These are phyloP conservation scores for Macrotrachela quadricornifera DNA, from an alignment of 1,140 invertebrate genomes.

Conservation along the genomic window DNA sequence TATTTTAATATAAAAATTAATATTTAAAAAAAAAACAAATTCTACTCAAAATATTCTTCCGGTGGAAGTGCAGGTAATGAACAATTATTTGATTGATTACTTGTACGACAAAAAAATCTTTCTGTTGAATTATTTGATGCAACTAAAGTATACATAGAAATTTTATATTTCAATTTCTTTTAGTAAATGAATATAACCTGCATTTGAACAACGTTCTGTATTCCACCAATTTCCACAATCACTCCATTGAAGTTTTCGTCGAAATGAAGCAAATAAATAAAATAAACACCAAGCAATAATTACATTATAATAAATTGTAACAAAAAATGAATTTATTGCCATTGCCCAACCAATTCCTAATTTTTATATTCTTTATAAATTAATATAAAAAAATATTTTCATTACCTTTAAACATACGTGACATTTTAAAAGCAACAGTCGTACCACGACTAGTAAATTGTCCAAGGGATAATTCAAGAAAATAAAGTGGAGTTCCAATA, in stretches of 20 bases:
- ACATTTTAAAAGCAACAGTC: constrained; percentile 1
- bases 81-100: no score
- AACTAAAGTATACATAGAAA: no score
- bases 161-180: no score
- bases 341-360: constrained; percentile 2
- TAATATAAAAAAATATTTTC: background rate
- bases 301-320: constrained; percentile 10
- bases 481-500: constrained; percentile 19
- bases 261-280: constrained; percentile 33
- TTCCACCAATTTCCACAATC: constrained; percentile 35
- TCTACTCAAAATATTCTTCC: no score
- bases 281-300: constrained; percentile 9
- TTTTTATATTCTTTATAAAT: background rate
- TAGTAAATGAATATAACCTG: no score
- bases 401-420: background rate
- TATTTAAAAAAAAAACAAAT: no score
- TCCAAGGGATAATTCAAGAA: constrained; percentile 6
- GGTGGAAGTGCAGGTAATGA: no score
- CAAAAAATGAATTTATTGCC: constrained; percentile 2
- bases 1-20: no score
- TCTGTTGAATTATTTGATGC: no score
- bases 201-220: constrained; percentile 7
- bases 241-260: constrained; percentile 42
- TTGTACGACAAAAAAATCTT: no score
- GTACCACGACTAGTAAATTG: constrained; percentile 6